These are phyloP conservation scores for Valencia hispanica DNA, from an alignment of 2,797 vertebrate genomes.

Conservation along the genomic window DNA sequence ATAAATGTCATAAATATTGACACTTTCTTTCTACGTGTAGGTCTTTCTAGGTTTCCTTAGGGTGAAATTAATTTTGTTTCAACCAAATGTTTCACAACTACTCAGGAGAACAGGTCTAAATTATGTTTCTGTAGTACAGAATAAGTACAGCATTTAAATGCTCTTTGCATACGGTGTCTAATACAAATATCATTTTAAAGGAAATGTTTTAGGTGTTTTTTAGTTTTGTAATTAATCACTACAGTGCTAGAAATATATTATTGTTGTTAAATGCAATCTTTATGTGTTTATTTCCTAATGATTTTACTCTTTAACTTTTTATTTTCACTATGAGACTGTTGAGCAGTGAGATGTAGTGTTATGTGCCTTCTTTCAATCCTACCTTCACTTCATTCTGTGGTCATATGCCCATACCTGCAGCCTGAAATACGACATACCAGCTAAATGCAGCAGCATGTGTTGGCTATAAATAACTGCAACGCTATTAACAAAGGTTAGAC, in stretches of 20 bases:
- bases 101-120: not conserved
- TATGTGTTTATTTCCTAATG: not conserved
- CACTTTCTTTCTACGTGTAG: not conserved
- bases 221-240: not conserved
- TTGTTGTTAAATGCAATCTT: not conserved
- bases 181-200: not conserved
- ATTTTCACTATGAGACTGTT: constrained; percentile 10
- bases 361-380: constrained; percentile 18
- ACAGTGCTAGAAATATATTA: not conserved
- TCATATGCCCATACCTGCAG: constrained; percentile 21
- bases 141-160: not conserved
- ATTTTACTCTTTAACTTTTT: not conserved
- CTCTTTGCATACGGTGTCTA: not conserved
- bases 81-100: not conserved
- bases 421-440: constrained; percentile 53
- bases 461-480: constrained; percentile 70
- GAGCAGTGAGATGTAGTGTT: constrained; percentile 29
- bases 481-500: constrained; percentile 54
- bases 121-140: not conserved
- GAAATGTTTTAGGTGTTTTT: not conserved
- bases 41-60: not conserved
- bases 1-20: not conserved
- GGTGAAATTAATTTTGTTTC: not conserved
- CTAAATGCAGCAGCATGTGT: constrained; percentile 57
- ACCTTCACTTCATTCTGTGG: constrained; percentile 15